Base-by-base conservation (phyloP, 2,797 vertebrate genomes). In the Sebastiscus albofasciatus region DNA sequence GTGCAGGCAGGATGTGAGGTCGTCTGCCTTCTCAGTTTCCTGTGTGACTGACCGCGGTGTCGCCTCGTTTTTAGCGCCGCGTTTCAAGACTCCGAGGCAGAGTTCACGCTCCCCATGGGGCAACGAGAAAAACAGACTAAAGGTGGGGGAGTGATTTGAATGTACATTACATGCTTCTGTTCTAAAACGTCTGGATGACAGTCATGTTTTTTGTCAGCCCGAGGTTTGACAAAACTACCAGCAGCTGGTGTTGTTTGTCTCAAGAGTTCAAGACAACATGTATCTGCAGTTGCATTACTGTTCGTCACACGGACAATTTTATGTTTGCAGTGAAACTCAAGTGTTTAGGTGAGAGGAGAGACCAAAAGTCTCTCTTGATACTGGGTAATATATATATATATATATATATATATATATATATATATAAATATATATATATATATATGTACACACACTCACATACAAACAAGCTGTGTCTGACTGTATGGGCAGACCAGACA, bases 1-100 rank as follows among this genome's bases (percentile, higher is more conserved):
- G 87, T 90, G 87, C 82, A 87, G 87, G 86, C 93, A 95, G 96
- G 94, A 95, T 94, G 94, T 89, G 87, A 94, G 93, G 90, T 94
- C 54, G 88, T 93, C 88, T 94, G 91, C 82, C 85, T 90, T 87
- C 67, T 91, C 72, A 31, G 87, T 87, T 95, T 96, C 94, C 94
- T 93, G 94, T 94, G 92, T 88, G 91, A 93, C 83, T 93, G 93
- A 93, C 91, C 90, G 86, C 77, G 27, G 78, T 74, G 90, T 90
- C 78, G 67, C 65, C 81, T 89, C 18, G 16, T 75, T 83, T 36
- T 87, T 72, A 80, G 81, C 79, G 68, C 77, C 55, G 14, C 13
- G 33, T 68, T 61, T 86, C 84, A 89, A 89, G 86, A 89, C 81
- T 55, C 72, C 2, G 64, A 85, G 52, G 55, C 85, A 55, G 54